These are phyloP conservation scores for Anoplopoma fimbria DNA, from an alignment of 2,113 vertebrate genomes.

Conservation along the genomic window DNA sequence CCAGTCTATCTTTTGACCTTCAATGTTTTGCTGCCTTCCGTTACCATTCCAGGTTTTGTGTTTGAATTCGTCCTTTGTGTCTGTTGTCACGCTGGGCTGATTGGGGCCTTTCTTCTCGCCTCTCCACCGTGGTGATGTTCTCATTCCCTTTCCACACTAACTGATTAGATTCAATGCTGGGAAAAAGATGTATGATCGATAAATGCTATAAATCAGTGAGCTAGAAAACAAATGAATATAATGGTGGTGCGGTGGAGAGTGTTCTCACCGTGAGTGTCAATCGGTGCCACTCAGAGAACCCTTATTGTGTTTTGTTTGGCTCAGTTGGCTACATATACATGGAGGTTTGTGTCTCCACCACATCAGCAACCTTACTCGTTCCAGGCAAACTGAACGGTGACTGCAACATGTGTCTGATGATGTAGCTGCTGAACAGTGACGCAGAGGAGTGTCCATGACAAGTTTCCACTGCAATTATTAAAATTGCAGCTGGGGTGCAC, in stretches of 20 bases:
- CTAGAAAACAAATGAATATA: constrained; percentile 1
- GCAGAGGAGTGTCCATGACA: constrained; percentile 10
- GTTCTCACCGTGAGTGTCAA: not conserved
- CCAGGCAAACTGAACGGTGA: constrained; percentile 3
- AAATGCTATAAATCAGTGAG: constrained; percentile 1
- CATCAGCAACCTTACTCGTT: not conserved
- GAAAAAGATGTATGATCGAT: not conserved
- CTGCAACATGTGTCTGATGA: not conserved
- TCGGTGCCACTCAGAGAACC: not conserved
- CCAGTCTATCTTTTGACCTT: constrained; percentile 50
- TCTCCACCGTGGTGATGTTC: constrained; percentile 6
- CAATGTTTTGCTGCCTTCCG: constrained; percentile 35
- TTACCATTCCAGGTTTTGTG: not conserved
- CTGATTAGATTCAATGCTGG: not conserved
- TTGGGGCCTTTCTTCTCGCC: not conserved
- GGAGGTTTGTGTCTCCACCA: not conserved
- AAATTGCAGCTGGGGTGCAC: constrained; percentile 24
- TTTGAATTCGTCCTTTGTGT: constrained; percentile 20
- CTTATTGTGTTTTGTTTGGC: constrained; percentile 25
- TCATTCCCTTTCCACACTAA: constrained; percentile 1
- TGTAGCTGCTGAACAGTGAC: constrained; percentile 6
- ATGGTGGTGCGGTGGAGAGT: not conserved
- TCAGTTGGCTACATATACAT: not conserved
- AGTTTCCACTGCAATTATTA: constrained; percentile 30
- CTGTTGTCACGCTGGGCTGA: not conserved